Evolutionary conservation across 1,140 invertebrate genomes (phyloP).

Genomic region (Halyomorpha halys): DNA sequence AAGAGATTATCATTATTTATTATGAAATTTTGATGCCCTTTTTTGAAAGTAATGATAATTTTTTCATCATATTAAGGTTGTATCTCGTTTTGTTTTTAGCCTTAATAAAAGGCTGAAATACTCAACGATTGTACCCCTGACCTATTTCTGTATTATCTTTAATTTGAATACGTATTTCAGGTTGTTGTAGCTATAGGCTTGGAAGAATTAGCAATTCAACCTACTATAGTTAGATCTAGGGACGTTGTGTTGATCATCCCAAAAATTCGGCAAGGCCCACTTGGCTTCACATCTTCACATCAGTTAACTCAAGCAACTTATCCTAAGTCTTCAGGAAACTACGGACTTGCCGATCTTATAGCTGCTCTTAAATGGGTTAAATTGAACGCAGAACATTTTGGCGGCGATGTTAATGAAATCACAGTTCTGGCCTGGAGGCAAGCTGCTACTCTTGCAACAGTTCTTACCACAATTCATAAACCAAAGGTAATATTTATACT

Average conservation of each 20-base stretch:
- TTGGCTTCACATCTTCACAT: constrained; percentile 67
- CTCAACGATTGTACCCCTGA: no score
- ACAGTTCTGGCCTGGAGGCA: constrained; percentile 71
- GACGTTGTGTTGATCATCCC: constrained; percentile 74
- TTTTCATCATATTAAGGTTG: no score
- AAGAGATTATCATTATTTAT: no score
- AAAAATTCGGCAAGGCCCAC: constrained; percentile 52
- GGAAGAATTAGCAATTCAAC: constrained; percentile 44
- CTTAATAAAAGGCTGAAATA: no score
- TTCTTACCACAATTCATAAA: constrained; percentile 47
- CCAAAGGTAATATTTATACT: constrained; percentile 34
- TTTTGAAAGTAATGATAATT: no score
- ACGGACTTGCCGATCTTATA: constrained; percentile 69
- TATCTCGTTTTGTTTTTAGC: no score
- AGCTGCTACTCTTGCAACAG: constrained; percentile 64
- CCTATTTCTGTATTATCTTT: no score
- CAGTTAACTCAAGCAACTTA: constrained; percentile 55
- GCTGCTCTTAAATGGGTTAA: constrained; percentile 69
- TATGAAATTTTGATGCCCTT: no score
- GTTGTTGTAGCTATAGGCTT: constrained; percentile 74
- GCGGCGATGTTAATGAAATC: constrained; percentile 61
- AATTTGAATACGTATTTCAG: constrained; percentile 49
- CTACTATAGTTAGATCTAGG: constrained; percentile 41
- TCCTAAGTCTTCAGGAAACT: constrained; percentile 72
- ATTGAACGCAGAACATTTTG: constrained; percentile 69